Conservation (phyloP, 2,888 invertebrate species). For the Drosophila silvestris region DNA sequence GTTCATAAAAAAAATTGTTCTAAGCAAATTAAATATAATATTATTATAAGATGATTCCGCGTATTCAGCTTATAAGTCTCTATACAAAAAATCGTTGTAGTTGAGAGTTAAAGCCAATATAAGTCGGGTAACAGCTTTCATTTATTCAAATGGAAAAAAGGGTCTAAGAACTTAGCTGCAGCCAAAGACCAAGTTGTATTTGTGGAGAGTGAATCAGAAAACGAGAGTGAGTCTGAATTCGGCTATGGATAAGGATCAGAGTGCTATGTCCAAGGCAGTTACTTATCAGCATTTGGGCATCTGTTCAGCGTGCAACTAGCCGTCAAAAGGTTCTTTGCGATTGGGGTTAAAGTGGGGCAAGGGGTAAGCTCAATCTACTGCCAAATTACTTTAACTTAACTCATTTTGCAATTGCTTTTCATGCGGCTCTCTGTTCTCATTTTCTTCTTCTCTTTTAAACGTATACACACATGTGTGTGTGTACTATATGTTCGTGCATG, state of each 20-base stretch:
- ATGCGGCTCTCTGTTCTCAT: conserved; percentile 11
- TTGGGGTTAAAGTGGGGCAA: conserved; percentile 1
- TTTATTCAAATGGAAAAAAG: not conserved
- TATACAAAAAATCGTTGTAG: not conserved
- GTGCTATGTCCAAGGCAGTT: conserved; percentile 27
- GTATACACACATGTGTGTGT: conserved; percentile 2
- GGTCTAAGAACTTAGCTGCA: not conserved
- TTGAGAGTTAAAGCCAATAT: not conserved
- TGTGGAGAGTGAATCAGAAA: not conserved
- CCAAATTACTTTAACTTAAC: conserved; percentile 74
- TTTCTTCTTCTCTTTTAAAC: conserved; percentile 10
- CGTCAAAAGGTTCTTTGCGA: not conserved
- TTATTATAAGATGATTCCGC: not conserved
- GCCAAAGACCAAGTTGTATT: not conserved
- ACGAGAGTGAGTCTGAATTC: conserved; percentile 1
- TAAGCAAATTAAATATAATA: not conserved
- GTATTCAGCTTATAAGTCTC: not conserved
- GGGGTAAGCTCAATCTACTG: conserved; percentile 50
- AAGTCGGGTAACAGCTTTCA: not conserved
- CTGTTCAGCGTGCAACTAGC: conserved; percentile 21
- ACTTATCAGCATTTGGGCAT: conserved; percentile 59
- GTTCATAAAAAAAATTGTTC: not conserved
- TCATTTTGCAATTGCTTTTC: conserved; percentile 72
- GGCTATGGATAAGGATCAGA: conserved; percentile 10
- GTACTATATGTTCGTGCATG: not conserved